Percentiles rank a stretch among this genome's conserved stretches.
phyloP scores from a whole-genome alignment of 2,797 vertebrate species.

The Hafferia zeledoni region DNA sequence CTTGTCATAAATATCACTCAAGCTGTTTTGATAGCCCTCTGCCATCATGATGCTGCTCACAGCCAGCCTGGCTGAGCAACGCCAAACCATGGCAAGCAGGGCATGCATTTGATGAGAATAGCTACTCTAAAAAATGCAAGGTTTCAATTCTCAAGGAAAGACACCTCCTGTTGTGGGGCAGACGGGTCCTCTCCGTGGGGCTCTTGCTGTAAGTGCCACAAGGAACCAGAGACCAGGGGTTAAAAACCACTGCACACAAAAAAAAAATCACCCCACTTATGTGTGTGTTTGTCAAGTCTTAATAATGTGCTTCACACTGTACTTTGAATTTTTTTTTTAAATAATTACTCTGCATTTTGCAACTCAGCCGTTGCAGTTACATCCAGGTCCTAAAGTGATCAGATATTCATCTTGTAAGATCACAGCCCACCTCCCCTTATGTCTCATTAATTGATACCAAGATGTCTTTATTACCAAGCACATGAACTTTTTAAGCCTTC shows the following conservation, averaged over 20 bases:
- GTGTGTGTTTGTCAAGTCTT: not conserved
- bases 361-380: not conserved
- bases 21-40: not conserved
- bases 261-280: not conserved
- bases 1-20: not conserved
- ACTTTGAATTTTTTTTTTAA: not conserved
- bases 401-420: not conserved
- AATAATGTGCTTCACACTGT: not conserved
- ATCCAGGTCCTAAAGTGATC: not conserved
- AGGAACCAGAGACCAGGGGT: not conserved
- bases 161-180: not conserved
- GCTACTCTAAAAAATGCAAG: not conserved
- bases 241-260: not conserved
- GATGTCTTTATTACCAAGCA: not conserved
- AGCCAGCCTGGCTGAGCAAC: not conserved
- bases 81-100: not conserved
- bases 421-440: not conserved
- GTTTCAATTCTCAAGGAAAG: not conserved
- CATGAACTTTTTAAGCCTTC: not conserved
- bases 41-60: rapidly evolving
- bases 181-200: rapidly evolving
- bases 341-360: not conserved
- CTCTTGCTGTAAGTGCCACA: not conserved
- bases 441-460: not conserved
- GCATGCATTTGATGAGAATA: not conserved